Base-by-base conservation (phyloP, 2,113 vertebrate genomes). In the Micronisus gabar region DNA sequence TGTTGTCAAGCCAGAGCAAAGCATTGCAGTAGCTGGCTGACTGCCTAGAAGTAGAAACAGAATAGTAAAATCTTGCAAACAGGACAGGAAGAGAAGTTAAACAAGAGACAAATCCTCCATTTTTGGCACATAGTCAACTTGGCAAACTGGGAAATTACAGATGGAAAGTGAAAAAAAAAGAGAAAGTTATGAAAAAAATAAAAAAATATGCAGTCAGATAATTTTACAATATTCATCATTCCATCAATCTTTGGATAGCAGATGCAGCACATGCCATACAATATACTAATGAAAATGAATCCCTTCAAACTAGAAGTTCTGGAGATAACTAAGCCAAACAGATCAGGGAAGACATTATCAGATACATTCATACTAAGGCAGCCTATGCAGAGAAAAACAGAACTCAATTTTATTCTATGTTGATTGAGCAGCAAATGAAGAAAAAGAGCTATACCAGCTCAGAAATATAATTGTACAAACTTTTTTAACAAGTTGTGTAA, bases 21-120 rank as follows among this genome's bases (percentile, higher is more conserved):
- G 86, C 66, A 89, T 63, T 86, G 66, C 82, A 79, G 61, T 80
- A 92, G 63, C 48, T 97, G 97, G 97, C 96, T 92, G 67, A 65
- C 55, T 85, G 96, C 96, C 95, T 88, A 92, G 95, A 80, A 96
- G 50, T 67, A 88, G 73, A 97, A 97, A 95, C 52, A 95, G 87
- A 95, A 94, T 68, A 95, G 95, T 88, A 96, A 94, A 97, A 94
- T 97, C 96, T 88, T 97, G 89, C 87, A 97, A 96, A 96, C 76
- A 91, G 93, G 70, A 97, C 72, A 95, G 88, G 90, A 97, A 93
- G 55, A 96, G 76, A 96, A 98, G 96, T 94, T 97, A 96, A 98
- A 93, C 85, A 96, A 87, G 90, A 96, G 85, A 95, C 56, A 95
- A 94, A 97, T 92, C 85, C 72, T 88, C 70, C 94, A 41, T 25